Evolutionary conservation across 2,797 vertebrate species (phyloP).

Genomic region (Sternotherus odoratus): DNA sequence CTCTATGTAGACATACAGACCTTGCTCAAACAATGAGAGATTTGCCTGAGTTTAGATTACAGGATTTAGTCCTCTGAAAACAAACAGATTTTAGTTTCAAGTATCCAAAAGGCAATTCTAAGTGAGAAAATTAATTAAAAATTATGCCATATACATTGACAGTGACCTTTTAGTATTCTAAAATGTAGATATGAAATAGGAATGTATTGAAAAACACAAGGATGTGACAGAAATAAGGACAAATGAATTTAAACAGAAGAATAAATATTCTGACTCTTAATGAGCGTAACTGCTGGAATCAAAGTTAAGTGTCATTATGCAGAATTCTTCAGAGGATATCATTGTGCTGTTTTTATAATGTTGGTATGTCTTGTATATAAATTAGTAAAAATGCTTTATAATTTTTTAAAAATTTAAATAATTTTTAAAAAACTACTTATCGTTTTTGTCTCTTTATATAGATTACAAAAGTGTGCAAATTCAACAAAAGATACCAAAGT

Average conservation of each 20-base stretch:
- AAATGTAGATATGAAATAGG: neutral
- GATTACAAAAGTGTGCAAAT: slow-evolving; percentile 90
- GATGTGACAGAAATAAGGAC: neutral
- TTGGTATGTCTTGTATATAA: neutral
- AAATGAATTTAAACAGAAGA: neutral
- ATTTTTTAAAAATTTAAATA: neutral
- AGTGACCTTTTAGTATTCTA: neutral
- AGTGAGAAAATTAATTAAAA: neutral
- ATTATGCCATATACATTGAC: neutral
- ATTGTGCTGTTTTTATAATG: neutral
- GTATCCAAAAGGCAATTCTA: neutral
- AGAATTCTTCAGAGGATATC: neutral
- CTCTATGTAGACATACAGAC: neutral
- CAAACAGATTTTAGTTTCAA: neutral
- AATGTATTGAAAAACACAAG: neutral
- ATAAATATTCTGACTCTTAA: neutral
- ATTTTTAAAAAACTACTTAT: neutral
- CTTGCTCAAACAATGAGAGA: neutral
- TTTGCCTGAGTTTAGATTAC: neutral
- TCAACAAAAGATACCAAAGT: slow-evolving; percentile 91
- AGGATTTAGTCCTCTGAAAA: neutral
- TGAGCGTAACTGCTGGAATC: neutral
- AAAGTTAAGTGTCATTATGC: neutral
- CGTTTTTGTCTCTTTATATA: slow-evolving; percentile 68
- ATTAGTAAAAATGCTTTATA: neutral